Base-by-base conservation (phyloP, 2,888 invertebrate genomes). In the Mycogona germanica region DNA sequence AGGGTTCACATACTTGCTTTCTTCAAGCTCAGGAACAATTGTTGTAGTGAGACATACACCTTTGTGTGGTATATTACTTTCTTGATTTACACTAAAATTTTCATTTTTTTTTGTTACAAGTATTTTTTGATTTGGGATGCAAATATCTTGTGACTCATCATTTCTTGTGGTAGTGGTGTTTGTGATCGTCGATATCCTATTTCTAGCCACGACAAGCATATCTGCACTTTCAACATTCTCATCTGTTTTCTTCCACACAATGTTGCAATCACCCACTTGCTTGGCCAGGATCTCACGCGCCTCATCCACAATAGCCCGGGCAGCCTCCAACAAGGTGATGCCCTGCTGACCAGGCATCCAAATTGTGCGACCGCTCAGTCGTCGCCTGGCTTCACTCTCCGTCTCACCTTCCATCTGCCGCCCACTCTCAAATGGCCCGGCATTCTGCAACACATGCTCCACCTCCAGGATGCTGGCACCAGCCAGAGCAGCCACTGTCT, bases 341-440 rank as follows among this genome's bases (percentile, higher is more conserved):
- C 87, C 87, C 62, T 82, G 77, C 66, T 77, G 79, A 19, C 89
- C 88, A 1, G 83, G 84, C 14, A 89, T 78, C 76, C 84, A 87
- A 56, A 88, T 75, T 62, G 77, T 80, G 65, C 80, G 77, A 46
- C 80, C 75, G 68, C 79, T 77, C 64, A 79, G 81, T 52, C 84
- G 75, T 66, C 81, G 78, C 46, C 76, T 74, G 7, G 77, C 72
- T 63, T 82, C 84, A 59, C 72, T 70, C 49, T 75, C 75, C 58
- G 79, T 76, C 67, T 88, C 87, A 55, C 79, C 78, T 44, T 84
- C 79, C 62, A 78, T 73, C 65, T 78, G 78, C 67, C 84, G 87
- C 57, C 78, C 79, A 62, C 85, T 88, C 71, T 88, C 82, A 70
- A 95, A 95, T 30, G 93, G 89, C 2, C 82, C 73, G 3, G 85